Evolutionary conservation across 2,113 vertebrate species (phyloP).

Genomic region (Gallinago undulata): DNA sequence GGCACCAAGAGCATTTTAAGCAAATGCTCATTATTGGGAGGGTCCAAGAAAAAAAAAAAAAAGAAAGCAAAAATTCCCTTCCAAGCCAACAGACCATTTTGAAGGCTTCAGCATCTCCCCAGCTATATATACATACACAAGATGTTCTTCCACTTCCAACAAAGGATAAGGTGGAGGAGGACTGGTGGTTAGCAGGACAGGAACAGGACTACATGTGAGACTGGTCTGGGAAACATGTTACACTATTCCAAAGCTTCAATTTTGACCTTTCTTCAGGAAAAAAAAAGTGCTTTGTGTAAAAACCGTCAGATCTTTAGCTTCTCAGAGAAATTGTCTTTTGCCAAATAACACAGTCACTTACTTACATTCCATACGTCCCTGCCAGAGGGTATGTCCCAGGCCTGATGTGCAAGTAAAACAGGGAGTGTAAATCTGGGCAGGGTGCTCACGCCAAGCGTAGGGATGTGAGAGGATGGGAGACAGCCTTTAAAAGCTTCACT

Average conservation of each 20-base stretch:
- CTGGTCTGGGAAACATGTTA: conserved; percentile 27
- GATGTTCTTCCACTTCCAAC: conserved; percentile 33
- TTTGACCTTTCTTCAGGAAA: background rate
- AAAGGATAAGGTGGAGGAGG: conserved; percentile 12
- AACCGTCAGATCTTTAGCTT: conserved; percentile 37
- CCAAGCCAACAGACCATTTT: conserved; percentile 39
- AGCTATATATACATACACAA: background rate
- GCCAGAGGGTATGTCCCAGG: conserved; percentile 48
- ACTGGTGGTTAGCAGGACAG: background rate
- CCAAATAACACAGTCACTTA: conserved; percentile 52
- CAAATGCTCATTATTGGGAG: conserved; percentile 23
- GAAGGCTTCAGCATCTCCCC: conserved; percentile 19
- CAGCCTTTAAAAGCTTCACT: background rate
- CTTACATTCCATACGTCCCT: conserved; percentile 6
- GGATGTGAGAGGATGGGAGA: background rate
- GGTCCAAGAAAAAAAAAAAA: conserved; percentile 21
- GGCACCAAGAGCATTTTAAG: conserved; percentile 55
- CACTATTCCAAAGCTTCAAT: background rate
- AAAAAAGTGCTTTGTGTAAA: background rate
- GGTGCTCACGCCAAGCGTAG: background rate
- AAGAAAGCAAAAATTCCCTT: background rate
- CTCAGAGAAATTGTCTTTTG: conserved; percentile 10
- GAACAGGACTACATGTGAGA: background rate
- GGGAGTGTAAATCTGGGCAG: conserved; percentile 34
- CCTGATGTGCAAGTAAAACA: background rate